Base-by-base conservation (phyloP, 1,140 invertebrate genomes). In the Drosophila bocki region DNA sequence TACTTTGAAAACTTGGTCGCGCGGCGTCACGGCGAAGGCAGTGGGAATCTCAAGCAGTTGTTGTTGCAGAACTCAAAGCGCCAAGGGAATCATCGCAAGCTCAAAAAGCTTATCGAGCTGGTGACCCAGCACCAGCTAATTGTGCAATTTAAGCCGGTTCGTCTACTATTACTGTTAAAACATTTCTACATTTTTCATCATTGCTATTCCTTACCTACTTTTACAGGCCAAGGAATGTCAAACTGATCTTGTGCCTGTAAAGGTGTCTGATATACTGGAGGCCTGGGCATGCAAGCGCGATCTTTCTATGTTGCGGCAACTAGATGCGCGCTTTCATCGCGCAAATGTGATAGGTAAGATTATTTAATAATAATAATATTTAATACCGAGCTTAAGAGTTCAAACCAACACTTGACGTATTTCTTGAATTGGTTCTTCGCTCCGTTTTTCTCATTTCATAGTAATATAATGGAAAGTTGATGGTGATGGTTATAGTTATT, bases 271-370 rank as follows among this genome's bases (percentile, higher is more conserved):
- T 35, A 84, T 92, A 29, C 39, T 92, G 56, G 62, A 80, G 7
- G 64, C 80, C 29, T 92, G 91, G 91, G 19, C 74, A 33, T 79
- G 74, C 13, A 75, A 78, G 42, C 91, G 82, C 29, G 85, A 92
- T 92, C 78, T 92, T 26, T 71, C 65, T n/a, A 56, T 79, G 33
- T 64, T 92, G 32, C 77, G 78, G 50, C 65, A 82, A 57, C 39
- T 92, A 56, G 86, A 92, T 77, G 85, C 60, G 13, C 84, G 88
- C 26, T 92, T 91, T 44, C 79, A 84, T 68, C 79, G 77, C 7
- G 74, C 72, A 26, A 92, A 92, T 80, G 81, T 92, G 48, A 62
- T 92, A 59, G 91, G 91, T 92, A 56, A 75, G 59, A 35, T 45
- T 45, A 37, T 33, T 50, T 41, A 37, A 26, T 44, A 29, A 29